Percentiles rank a stretch among this genome's conserved stretches.
Conservation (phyloP, 2,113 vertebrate genomes). For the Heliornis fulica region DNA sequence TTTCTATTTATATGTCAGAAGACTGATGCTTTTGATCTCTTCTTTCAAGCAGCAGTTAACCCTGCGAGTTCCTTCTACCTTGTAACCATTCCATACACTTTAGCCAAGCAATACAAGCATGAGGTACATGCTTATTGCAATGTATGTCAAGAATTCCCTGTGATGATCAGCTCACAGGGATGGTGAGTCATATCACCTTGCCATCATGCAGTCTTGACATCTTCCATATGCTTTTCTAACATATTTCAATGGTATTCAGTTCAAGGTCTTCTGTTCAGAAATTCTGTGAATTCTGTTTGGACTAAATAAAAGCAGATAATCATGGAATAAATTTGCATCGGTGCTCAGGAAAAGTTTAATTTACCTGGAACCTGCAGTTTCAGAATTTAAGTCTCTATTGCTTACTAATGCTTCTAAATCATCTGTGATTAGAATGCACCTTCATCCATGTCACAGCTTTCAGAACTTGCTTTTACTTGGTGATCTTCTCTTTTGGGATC, state of each 20-base stretch:
- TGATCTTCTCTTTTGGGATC: neutral
- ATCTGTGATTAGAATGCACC: neutral
- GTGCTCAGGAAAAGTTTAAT: neutral
- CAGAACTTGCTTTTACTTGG: neutral
- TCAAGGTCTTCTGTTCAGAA: neutral
- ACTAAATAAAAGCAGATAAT: neutral
- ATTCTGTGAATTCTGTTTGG: neutral
- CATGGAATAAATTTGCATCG: neutral
- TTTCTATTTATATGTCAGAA: neutral
- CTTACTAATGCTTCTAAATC: neutral
- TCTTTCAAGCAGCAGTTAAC: neutral
- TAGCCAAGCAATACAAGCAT: too few species aligned
- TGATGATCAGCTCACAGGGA: neutral
- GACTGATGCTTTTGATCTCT: neutral
- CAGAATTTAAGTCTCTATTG: neutral
- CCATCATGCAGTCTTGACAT: neutral
- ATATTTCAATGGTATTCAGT: neutral
- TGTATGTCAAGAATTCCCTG: neutral
- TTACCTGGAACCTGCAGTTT: neutral
- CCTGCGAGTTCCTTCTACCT: too few species aligned
- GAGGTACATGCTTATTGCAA: neutral
- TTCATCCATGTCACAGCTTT: neutral
- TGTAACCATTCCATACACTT: neutral
- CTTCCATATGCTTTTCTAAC: rapidly evolving
- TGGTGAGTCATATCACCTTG: neutral